A percentile compares a stretch with the other conserved stretches of the same genome.
Conservation (phyloP, 2,888 invertebrate species). For the Drosophila affinis region DNA sequence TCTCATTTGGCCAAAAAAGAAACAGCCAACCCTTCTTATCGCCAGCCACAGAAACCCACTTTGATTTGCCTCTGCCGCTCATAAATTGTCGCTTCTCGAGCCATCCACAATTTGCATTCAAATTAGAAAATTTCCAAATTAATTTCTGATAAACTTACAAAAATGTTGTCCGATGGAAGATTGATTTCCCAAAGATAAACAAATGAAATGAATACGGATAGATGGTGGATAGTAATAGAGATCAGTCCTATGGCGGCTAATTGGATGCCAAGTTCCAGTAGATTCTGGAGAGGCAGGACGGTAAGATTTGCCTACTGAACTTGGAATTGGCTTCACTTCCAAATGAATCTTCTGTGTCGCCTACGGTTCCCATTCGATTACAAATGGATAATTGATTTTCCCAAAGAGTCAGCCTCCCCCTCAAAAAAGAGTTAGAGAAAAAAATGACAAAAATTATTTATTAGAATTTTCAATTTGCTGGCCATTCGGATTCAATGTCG, state of each 20-base stretch:
- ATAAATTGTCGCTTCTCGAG: constrained; percentile 17
- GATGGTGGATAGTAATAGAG: neutral
- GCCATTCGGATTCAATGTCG: constrained; percentile 53
- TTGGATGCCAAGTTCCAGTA: no score
- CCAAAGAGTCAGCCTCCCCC: constrained; percentile 37
- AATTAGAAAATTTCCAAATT: constrained; percentile 25
- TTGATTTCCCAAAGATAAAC: constrained; percentile 9
- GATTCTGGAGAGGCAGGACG: no score
- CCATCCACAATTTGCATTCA: constrained; percentile 35
- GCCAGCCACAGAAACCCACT: neutral
- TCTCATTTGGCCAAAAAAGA: neutral
- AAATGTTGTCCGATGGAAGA: neutral
- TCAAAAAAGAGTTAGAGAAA: neutral
- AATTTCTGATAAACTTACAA: constrained; percentile 11
- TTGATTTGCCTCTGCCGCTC: neutral
- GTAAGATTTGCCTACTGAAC: no score
- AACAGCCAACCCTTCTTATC: neutral
- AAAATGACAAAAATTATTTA: constrained; percentile 49
- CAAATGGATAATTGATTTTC: constrained; percentile 70
- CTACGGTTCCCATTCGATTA: constrained; percentile 43
- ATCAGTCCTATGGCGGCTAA: neutral
- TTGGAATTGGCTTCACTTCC: no score
- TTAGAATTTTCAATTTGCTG: constrained; percentile 63
- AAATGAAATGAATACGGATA: constrained; percentile 9
- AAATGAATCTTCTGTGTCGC: neutral